Evolutionary conservation across 2,888 invertebrate species (phyloP).

Genomic region (Scotopteryx bipunctaria): DNA sequence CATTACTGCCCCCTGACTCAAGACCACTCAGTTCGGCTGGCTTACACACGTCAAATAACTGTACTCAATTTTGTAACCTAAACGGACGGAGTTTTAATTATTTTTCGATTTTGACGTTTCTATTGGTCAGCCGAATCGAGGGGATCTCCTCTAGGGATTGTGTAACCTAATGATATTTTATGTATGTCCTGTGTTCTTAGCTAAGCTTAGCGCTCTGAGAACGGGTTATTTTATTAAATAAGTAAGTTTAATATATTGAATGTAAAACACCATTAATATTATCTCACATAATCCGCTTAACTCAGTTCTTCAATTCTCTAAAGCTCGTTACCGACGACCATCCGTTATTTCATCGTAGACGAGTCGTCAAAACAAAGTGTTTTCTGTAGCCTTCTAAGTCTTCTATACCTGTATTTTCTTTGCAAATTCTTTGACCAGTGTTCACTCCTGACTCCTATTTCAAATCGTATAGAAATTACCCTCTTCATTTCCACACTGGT

Average conservation of each 20-base stretch:
- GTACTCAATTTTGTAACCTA: constrained; percentile 6
- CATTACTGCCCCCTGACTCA: constrained; percentile 48
- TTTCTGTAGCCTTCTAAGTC: neutral
- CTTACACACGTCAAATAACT: neutral
- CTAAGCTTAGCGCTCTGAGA: constrained; percentile 80
- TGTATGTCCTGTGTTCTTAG: constrained; percentile 75
- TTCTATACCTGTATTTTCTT: constrained; percentile 33
- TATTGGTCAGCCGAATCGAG: constrained; percentile 1
- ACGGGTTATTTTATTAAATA: constrained; percentile 66
- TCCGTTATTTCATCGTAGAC: neutral
- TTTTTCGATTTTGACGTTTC: constrained; percentile 1
- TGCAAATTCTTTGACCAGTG: constrained; percentile 42
- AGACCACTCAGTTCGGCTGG: neutral
- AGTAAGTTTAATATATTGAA: constrained; percentile 40
- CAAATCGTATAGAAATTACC: constrained; percentile 14
- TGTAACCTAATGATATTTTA: constrained; percentile 67
- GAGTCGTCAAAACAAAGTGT: too few relatives aligned
- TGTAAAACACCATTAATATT: constrained; percentile 46
- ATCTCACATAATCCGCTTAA: constrained; percentile 44
- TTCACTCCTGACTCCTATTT: constrained; percentile 17
- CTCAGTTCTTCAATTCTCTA: constrained; percentile 35
- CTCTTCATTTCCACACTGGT: constrained; percentile 45
- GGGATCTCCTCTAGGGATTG: neutral
- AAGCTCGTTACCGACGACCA: neutral
- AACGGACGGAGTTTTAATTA: neutral